Evolutionary conservation across 1,140 invertebrate genomes (phyloP).

Genomic region (Euwallacea fornicatus): DNA sequence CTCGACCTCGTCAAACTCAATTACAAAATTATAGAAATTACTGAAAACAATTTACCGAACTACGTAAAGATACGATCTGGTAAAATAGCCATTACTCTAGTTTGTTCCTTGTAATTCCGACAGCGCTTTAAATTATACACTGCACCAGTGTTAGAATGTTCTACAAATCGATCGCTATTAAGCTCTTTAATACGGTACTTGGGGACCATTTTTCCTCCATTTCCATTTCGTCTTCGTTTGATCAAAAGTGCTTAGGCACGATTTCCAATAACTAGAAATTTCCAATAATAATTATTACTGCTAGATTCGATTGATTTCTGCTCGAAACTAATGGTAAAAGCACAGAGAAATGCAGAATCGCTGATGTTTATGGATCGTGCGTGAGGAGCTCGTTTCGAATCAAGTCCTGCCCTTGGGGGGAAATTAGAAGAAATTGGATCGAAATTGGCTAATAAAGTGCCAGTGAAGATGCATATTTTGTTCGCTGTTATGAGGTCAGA

Average conservation of each 20-base stretch:
- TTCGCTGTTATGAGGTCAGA: not conserved
- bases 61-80: constrained; percentile 10
- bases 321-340: constrained; percentile 6
- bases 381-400: constrained; percentile 11
- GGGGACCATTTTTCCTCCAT: too few species aligned
- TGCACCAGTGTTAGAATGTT: constrained; percentile 5
- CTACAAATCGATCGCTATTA: not conserved
- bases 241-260: too few species aligned
- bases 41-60: constrained; percentile 15
- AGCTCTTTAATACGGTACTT: too few species aligned
- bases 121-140: constrained; percentile 9
- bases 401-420: constrained; percentile 15
- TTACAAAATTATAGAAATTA: constrained; percentile 15
- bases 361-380: constrained; percentile 8
- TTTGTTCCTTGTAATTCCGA: constrained; percentile 6
- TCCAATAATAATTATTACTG: not conserved
- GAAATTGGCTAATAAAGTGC: constrained; percentile 17
- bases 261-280: not conserved
- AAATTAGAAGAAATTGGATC: constrained; percentile 15
- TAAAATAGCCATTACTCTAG: constrained; percentile 14
- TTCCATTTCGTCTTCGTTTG: too few species aligned
- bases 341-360: constrained; percentile 3
- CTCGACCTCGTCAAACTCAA: too few species aligned
- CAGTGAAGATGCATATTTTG: constrained; percentile 6
- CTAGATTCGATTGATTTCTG: constrained; percentile 7